These are phyloP conservation scores for Chloroceryle amazona DNA, from an alignment of 2,797 vertebrate genomes.

Conservation along the genomic window DNA sequence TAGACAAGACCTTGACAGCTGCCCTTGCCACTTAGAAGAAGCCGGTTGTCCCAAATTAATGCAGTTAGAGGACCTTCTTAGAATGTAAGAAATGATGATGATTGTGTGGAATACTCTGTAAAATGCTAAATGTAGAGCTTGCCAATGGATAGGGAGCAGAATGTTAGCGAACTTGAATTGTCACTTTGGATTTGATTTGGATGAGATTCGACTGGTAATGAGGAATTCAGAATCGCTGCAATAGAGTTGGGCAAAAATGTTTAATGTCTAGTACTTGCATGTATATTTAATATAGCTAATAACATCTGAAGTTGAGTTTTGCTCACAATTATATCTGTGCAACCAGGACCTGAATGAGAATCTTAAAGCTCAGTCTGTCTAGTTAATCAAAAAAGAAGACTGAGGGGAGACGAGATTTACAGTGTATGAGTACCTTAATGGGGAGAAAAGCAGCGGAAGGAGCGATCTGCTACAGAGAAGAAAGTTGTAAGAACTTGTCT, in stretches of 20 bases:
- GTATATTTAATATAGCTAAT: constrained; percentile 69
- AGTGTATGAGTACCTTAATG: neutral
- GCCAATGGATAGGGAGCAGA: neutral
- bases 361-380: constrained; percentile 42
- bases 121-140: neutral
- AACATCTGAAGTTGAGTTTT: constrained; percentile 70
- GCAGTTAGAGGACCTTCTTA: neutral
- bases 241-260: constrained; percentile 48
- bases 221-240: constrained; percentile 45
- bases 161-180: constrained; percentile 25
- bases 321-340: constrained; percentile 63
- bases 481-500: constrained; percentile 29
- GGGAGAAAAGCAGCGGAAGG: constrained; percentile 27
- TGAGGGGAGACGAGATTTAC: constrained; percentile 9
- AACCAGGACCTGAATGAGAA: constrained; percentile 47
- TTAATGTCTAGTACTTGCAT: constrained; percentile 66
- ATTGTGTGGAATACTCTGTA: neutral
- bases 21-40: neutral
- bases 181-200: constrained; percentile 65
- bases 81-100: neutral
- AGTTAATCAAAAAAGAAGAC: constrained; percentile 57
- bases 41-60: neutral
- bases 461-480: constrained; percentile 25
- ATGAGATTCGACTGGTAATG: neutral
- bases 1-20: neutral